Evolutionary conservation across 2,888 invertebrate genomes (phyloP).

Genomic region (Sabellastarte sp.): DNA sequence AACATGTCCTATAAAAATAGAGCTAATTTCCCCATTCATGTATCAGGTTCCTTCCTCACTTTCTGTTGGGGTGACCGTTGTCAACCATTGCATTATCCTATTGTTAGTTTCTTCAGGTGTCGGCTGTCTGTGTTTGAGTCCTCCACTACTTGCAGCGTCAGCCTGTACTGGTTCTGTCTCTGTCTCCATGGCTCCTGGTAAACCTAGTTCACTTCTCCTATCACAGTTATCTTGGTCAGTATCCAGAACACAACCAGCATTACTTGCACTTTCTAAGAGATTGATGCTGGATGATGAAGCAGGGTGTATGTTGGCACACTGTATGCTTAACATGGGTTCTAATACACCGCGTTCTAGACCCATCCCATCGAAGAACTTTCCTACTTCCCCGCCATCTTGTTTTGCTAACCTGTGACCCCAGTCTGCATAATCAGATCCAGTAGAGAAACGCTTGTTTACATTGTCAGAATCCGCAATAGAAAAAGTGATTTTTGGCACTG

Average conservation of each 20-base stretch:
- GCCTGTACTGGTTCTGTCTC: no score
- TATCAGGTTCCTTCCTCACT: no score
- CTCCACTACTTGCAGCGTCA: no score
- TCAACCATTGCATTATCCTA: no score
- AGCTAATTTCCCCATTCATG: no score
- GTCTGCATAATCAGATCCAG: neutral
- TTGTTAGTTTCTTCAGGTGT: no score
- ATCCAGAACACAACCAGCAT: neutral
- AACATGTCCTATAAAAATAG: no score
- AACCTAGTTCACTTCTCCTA: neutral
- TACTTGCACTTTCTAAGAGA: neutral
- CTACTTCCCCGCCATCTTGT: neutral
- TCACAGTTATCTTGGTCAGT: neutral
- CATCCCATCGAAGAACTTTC: neutral
- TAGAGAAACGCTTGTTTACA: neutral
- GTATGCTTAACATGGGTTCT: neutral
- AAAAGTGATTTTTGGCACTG: neutral
- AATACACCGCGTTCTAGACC: neutral
- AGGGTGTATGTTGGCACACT: neutral
- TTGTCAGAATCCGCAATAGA: neutral
- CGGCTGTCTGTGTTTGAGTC: no score
- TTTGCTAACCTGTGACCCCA: neutral
- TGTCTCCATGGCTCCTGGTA: neutral
- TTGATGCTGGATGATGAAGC: neutral
- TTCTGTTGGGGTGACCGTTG: no score